These are phyloP conservation scores for Drosophila cyrtoloma DNA, from an alignment of 2,888 invertebrate genomes.

Conservation along the genomic window DNA sequence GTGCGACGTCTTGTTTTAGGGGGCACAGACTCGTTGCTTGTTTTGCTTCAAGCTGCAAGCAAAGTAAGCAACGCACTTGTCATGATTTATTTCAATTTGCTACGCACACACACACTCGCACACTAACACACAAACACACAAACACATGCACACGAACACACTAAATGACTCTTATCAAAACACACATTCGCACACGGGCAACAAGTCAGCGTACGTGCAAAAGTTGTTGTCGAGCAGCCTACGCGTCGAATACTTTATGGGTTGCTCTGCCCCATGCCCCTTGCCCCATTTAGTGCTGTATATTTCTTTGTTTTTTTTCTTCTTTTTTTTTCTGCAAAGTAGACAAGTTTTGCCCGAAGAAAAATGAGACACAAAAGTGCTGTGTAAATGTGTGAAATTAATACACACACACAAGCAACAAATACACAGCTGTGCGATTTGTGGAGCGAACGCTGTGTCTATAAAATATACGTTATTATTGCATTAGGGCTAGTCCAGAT, in stretches of 20 bases:
- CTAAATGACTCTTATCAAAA: constrained; percentile 67
- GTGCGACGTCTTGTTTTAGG: constrained; percentile 28
- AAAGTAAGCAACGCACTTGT: constrained; percentile 66
- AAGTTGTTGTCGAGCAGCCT: constrained; percentile 50
- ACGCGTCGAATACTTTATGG: constrained; percentile 55
- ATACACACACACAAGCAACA: constrained; percentile 47
- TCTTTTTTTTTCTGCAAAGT: constrained; percentile 42
- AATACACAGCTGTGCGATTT: constrained; percentile 18
- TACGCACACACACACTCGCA: constrained; percentile 38
- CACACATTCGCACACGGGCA: constrained; percentile 39
- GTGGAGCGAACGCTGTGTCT: constrained; percentile 44
- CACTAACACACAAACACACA: constrained; percentile 2
- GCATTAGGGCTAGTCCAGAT: constrained; percentile 57
- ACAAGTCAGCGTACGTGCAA: constrained; percentile 65
- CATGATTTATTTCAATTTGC: constrained; percentile 78
- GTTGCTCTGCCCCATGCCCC: constrained; percentile 5
- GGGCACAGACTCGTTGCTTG: constrained; percentile 33
- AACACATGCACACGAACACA: constrained; percentile 1
- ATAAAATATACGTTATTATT: constrained; percentile 74
- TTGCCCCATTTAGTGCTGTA: constrained; percentile 10
- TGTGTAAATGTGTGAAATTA: constrained; percentile 76
- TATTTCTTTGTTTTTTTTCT: constrained; percentile 9
- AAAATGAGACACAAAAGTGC: constrained; percentile 71
- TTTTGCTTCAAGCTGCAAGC: constrained; percentile 28
- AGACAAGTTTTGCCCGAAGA: constrained; percentile 58